Conservation (phyloP, 2,888 invertebrate genomes). For the Seladonia tumulorum region DNA sequence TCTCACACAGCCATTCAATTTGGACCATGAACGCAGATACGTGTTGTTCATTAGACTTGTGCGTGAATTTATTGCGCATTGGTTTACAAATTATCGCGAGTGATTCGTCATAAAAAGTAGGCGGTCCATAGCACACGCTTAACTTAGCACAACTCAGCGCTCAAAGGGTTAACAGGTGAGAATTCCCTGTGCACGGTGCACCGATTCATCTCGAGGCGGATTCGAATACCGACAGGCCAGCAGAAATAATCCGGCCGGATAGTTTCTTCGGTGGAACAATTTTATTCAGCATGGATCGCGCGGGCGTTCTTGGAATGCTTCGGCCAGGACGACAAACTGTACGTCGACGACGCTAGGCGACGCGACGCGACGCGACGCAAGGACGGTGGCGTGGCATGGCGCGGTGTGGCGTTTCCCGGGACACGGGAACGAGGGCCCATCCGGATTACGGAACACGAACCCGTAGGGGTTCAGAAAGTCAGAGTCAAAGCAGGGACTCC, state of each 20-base stretch:
- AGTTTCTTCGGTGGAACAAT: constrained; percentile 16
- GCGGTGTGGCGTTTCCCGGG: constrained; percentile 47
- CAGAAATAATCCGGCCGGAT: constrained; percentile 36
- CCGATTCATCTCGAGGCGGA: neutral
- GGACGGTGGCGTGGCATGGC: neutral
- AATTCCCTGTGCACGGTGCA: neutral
- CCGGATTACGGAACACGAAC: constrained; percentile 71
- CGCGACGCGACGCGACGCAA: too few relatives aligned
- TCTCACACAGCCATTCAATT: too few relatives aligned
- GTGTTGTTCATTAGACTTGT: too few relatives aligned
- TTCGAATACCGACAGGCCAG: neutral
- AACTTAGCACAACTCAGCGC: too few relatives aligned
- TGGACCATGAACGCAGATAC: too few relatives aligned
- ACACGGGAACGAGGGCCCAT: constrained; percentile 55
- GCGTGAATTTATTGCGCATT: too few relatives aligned
- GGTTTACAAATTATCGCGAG: too few relatives aligned
- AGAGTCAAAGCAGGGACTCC: constrained; percentile 69
- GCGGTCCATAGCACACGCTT: too few relatives aligned
- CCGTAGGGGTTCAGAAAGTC: constrained; percentile 55
- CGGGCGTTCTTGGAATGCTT: constrained; percentile 21
- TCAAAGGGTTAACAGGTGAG: constrained; percentile 1
- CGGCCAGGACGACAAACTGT: constrained; percentile 52
- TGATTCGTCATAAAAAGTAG: too few relatives aligned
- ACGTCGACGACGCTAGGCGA: neutral
- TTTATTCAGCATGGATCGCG: constrained; percentile 22